These are phyloP conservation scores for Oreohelix idahoensis DNA, from an alignment of 1,140 invertebrate species.

Conservation along the genomic window DNA sequence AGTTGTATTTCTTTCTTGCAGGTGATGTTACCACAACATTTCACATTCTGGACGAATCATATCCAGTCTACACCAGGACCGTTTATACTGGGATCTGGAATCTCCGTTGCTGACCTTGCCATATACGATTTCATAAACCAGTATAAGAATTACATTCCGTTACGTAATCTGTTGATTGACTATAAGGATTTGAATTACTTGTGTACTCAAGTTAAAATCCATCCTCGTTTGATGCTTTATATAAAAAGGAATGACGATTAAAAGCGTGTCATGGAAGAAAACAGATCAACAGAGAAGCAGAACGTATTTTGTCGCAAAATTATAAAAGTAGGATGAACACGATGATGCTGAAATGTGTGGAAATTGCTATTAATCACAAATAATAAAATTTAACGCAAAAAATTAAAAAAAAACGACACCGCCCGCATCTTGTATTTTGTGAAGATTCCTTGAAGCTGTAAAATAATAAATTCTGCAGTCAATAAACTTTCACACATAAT, in stretches of 20 bases:
- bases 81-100: not conserved
- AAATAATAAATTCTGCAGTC: too few species aligned
- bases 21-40: not conserved
- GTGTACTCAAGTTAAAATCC: not conserved
- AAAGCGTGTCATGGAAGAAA: too few species aligned
- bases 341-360: too few species aligned
- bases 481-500: too few species aligned
- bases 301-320: too few species aligned
- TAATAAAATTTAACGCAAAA: too few species aligned
- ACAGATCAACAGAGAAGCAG: too few species aligned
- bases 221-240: conserved; percentile 2
- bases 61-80: not conserved
- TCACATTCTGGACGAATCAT: conserved; percentile 14
- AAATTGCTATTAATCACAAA: too few species aligned
- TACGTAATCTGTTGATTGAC: not conserved
- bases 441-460: too few species aligned
- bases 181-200: conserved; percentile 46
- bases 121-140: conserved; percentile 31
- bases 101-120: conserved; percentile 27
- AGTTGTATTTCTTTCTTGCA: not conserved
- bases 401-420: too few species aligned
- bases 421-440: too few species aligned
- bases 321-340: too few species aligned
- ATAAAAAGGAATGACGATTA: not conserved
- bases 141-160: conserved; percentile 9